A percentile compares a stretch with the other conserved stretches of the same genome.
Conservation (phyloP, 2,888 invertebrate genomes). For the Macaria liturata region DNA sequence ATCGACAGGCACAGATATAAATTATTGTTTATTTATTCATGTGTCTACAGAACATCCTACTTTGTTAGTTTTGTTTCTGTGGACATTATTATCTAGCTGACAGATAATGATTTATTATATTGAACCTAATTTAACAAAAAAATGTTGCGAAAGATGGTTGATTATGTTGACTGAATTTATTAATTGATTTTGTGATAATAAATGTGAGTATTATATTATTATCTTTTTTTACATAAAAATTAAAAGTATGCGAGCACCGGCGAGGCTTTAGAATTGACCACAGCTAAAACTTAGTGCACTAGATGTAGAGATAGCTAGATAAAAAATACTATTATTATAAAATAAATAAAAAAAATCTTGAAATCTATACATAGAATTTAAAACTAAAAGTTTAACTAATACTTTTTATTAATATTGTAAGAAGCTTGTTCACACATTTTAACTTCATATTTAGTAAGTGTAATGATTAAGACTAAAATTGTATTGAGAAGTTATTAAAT, state of each 20-base stretch:
- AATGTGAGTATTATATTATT: too few relatives aligned
- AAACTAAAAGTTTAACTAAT: conserved; percentile 81
- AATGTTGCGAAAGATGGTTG: too few relatives aligned
- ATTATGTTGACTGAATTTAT: too few relatives aligned
- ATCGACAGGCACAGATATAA: too few relatives aligned
- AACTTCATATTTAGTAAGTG: conserved; percentile 80
- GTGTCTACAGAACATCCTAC: too few relatives aligned
- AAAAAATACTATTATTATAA: conserved; percentile 77
- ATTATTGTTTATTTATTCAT: too few relatives aligned
- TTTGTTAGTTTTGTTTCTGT: too few relatives aligned
- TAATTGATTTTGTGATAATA: too few relatives aligned
- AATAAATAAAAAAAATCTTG: conserved; percentile 70
- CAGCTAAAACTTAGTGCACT: conserved; percentile 80
- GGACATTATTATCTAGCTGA: too few relatives aligned
- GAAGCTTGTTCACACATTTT: conserved; percentile 83
- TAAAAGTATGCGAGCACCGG: conserved; percentile 55
- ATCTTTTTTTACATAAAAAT: conserved; percentile 17
- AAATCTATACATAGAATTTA: conserved; percentile 82
- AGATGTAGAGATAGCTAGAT: conserved; percentile 77
- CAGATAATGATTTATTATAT: too few relatives aligned
- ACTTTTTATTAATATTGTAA: conserved; percentile 81
- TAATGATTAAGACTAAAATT: conserved; percentile 64
- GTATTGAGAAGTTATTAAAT: conserved; percentile 46
- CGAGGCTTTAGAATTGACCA: conserved; percentile 75
- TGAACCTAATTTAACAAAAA: too few relatives aligned